Percentiles rank a stretch among this genome's conserved stretches.
These are phyloP conservation scores for Drosophila lini DNA, from an alignment of 1,140 invertebrate genomes.

Conservation along the genomic window DNA sequence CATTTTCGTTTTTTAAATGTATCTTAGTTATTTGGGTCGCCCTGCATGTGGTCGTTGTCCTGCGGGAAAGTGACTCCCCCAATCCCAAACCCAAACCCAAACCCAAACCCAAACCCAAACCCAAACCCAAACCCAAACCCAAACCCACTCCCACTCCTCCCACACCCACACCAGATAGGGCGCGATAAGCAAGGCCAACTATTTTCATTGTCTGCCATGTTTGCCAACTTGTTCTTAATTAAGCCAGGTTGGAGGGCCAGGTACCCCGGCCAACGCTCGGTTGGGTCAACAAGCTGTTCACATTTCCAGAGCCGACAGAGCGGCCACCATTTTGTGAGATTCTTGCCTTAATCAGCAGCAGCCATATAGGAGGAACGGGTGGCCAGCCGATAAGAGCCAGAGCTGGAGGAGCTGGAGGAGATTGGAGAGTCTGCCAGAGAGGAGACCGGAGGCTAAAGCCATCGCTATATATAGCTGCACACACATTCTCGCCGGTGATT, in stretches of 20 bases:
- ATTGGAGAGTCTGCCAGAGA: slow-evolving; percentile 57
- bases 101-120: neutral
- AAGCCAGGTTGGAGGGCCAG: slow-evolving; percentile 63
- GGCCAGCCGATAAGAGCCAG: slow-evolving; percentile 59
- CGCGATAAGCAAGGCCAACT: slow-evolving; percentile 80
- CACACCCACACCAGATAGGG: slow-evolving; percentile 49
- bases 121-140: neutral
- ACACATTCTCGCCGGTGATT: slow-evolving; percentile 43
- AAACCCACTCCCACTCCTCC: neutral
- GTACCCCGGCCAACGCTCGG: slow-evolving; percentile 16
- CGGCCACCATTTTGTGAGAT: slow-evolving; percentile 67
- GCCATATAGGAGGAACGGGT: slow-evolving; percentile 35
- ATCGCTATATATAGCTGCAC: slow-evolving; percentile 48
- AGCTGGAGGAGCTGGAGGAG: slow-evolving; percentile 28
- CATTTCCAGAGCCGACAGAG: slow-evolving; percentile 45
- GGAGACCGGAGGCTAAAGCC: slow-evolving; percentile 8
- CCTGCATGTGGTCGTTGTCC: slow-evolving; percentile 50
- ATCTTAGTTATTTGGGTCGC: slow-evolving; percentile 44
- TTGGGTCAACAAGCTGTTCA: slow-evolving; percentile 68
- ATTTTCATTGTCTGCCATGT: slow-evolving; percentile 72
- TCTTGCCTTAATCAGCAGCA: slow-evolving; percentile 71
- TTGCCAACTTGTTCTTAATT: slow-evolving; percentile 79
- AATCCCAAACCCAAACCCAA: neutral
- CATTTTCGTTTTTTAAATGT: slow-evolving; percentile 16
- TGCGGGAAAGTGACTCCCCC: slow-evolving; percentile 59